Conservation (phyloP, 2,888 invertebrate genomes). For the Drosophila fulvimacula region DNA sequence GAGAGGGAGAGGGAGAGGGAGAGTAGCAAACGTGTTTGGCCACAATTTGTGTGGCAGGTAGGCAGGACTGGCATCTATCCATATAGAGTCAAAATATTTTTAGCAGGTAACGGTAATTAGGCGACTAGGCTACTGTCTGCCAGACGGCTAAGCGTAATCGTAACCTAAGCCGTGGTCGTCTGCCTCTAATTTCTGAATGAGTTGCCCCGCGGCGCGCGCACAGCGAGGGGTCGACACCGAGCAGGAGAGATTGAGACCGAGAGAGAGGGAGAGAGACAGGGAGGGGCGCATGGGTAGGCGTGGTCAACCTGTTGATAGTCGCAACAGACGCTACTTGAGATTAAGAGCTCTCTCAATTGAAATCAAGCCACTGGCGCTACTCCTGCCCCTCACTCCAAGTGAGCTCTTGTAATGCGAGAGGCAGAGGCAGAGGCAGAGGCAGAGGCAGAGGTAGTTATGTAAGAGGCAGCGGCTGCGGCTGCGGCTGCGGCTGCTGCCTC, state of each 20-base stretch:
- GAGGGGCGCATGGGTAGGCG: conserved; percentile 35
- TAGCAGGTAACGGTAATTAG: conserved; percentile 76
- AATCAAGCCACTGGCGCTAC: conserved; percentile 24
- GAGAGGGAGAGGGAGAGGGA: background rate
- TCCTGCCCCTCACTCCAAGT: background rate
- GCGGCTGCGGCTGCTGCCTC: conserved; percentile 30
- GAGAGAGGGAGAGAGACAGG: background rate
- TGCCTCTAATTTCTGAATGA: conserved; percentile 65
- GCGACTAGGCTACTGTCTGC: conserved; percentile 69
- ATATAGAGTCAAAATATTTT: conserved; percentile 58
- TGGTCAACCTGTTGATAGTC: conserved; percentile 70
- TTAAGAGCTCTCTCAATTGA: conserved; percentile 61
- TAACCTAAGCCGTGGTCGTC: conserved; percentile 33
- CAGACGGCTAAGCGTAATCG: conserved; percentile 5
- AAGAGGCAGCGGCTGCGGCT: conserved; percentile 8
- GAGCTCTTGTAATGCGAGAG: conserved; percentile 56
- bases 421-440: conserved; percentile 1
- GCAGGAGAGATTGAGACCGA: background rate
- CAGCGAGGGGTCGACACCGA: conserved; percentile 41
- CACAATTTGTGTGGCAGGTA: conserved; percentile 50
- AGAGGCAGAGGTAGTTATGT: conserved; percentile 20
- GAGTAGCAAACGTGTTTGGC: conserved; percentile 29
- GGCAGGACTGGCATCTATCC: background rate
- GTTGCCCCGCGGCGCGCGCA: conserved; percentile 71
- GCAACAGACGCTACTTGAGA: conserved; percentile 69